Evolutionary conservation across 2,113 vertebrate species (phyloP).

Genomic region (Phyllostomus hastatus): DNA sequence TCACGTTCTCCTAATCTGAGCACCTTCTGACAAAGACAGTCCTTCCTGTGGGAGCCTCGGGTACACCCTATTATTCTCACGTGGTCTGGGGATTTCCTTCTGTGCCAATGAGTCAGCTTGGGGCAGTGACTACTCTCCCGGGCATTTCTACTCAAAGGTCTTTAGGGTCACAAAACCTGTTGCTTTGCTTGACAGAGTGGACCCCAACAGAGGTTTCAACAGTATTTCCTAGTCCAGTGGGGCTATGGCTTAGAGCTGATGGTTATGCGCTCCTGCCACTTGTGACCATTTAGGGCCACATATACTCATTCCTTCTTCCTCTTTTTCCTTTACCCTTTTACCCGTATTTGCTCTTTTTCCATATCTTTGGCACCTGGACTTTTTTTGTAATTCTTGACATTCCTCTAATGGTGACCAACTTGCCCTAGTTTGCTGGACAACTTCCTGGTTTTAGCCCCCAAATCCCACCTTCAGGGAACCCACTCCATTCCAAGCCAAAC

Average conservation of each 20-base stretch:
- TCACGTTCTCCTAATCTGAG: not conserved
- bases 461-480: not conserved
- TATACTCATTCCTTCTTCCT: not conserved
- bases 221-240: not conserved
- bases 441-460: not conserved
- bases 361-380: not conserved
- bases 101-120: not conserved
- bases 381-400: not conserved
- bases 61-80: not conserved
- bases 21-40: not conserved
- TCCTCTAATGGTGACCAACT: not conserved
- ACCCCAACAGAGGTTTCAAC: not conserved
- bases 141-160: not conserved
- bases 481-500: not conserved
- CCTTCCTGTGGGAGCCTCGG: not conserved
- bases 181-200: not conserved
- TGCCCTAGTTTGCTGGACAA: not conserved
- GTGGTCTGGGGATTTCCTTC: conserved; percentile 1
- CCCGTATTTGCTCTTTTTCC: not conserved
- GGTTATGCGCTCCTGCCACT: not conserved
- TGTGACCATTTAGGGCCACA: not conserved
- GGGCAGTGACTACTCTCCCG: not conserved
- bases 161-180: not conserved
- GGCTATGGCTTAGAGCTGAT: not conserved
- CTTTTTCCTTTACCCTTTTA: not conserved